These are phyloP conservation scores for Halichoerus grypus DNA, from an alignment of 2,113 vertebrate species.

Conservation along the genomic window DNA sequence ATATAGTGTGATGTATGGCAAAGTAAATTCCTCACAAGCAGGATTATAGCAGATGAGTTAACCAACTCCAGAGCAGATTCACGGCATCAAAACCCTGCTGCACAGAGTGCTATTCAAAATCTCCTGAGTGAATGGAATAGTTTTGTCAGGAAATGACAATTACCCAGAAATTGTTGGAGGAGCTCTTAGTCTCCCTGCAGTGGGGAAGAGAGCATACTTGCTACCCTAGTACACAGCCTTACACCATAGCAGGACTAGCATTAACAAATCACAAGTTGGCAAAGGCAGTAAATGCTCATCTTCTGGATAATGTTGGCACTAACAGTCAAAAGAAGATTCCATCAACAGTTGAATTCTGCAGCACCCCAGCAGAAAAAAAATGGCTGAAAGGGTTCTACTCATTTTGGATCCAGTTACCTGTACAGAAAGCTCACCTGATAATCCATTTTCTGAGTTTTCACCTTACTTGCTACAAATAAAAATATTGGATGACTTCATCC, in stretches of 20 bases:
- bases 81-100: neutral
- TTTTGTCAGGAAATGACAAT: slow-evolving; percentile 94
- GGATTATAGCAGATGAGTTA: neutral
- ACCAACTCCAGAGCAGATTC: neutral
- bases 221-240: slow-evolving; percentile 92
- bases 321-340: slow-evolving; percentile 85
- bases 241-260: slow-evolving; percentile 93
- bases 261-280: slow-evolving; percentile 92
- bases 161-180: slow-evolving; percentile 91
- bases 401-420: slow-evolving; percentile 91
- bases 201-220: slow-evolving; percentile 97
- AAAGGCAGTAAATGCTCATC: slow-evolving; percentile 92
- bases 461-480: slow-evolving; percentile 94
- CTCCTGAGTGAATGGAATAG: slow-evolving; percentile 94
- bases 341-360: slow-evolving; percentile 89
- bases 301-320: slow-evolving; percentile 91
- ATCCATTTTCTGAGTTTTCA: slow-evolving; percentile 87
- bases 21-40: slow-evolving; percentile 96
- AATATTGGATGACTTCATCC: slow-evolving; percentile 97
- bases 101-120: slow-evolving; percentile 96
- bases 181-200: slow-evolving; percentile 95
- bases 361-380: slow-evolving; percentile 96
- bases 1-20: slow-evolving; percentile 98
- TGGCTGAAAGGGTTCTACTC: slow-evolving; percentile 95
- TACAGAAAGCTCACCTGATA: slow-evolving; percentile 87